Conservation (phyloP, 2,113 vertebrate species). For the Burhinus bistriatus region DNA sequence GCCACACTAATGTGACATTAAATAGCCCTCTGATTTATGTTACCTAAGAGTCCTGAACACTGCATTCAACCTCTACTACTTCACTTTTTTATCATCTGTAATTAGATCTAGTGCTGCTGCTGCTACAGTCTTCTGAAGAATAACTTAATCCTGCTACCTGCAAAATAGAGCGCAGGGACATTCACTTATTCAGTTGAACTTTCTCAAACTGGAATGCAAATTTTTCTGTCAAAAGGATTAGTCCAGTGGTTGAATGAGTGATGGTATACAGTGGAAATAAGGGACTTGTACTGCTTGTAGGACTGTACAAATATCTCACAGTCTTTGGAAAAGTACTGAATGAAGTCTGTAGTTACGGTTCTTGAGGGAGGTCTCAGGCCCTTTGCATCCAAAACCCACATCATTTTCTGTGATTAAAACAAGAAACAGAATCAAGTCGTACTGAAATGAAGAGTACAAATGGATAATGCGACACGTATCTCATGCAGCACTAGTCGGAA, state of each 20-base stretch:
- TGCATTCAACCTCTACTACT: not conserved
- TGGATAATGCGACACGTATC: rapidly evolving
- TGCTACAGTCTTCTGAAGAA: not conserved
- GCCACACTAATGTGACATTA: not conserved
- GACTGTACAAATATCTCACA: not conserved
- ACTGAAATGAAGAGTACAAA: not conserved
- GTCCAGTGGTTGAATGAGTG: not conserved
- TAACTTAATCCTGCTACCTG: not conserved
- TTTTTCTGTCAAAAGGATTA: not conserved
- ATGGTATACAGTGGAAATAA: not conserved
- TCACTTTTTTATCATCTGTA: not conserved
- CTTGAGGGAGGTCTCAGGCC: not conserved
- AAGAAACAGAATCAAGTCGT: not conserved
- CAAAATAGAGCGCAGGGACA: not conserved
- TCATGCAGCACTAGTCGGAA: not conserved
- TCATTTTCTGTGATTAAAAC: not conserved
- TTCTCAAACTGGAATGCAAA: not conserved
- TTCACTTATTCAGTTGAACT: not conserved
- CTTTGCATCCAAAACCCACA: not conserved
- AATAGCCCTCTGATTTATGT: not conserved
- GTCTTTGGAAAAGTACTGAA: not conserved
- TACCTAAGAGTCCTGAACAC: not conserved
- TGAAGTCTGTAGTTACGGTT: not conserved
- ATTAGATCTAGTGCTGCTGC: not conserved
- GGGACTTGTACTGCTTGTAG: not conserved